Percentiles rank a stretch among this genome's conserved stretches.
These are phyloP conservation scores for Pangasius macronema DNA, from an alignment of 2,797 vertebrate species.

Conservation along the genomic window DNA sequence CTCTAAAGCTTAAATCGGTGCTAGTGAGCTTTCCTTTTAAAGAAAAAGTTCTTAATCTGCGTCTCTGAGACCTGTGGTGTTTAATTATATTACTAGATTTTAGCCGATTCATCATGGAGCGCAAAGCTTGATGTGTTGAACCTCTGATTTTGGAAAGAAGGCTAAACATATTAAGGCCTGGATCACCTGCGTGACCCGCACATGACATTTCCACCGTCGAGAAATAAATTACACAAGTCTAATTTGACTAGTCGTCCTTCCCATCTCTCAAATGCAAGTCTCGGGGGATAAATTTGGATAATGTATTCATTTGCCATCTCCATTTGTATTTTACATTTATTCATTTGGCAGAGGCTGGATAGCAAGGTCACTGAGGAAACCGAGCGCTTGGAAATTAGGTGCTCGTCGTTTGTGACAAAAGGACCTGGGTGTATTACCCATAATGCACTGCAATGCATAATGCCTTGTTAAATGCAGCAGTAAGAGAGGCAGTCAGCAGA, in stretches of 20 bases:
- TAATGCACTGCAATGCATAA: neutral
- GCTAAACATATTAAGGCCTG: too few relatives aligned
- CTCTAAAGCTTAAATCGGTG: too few relatives aligned
- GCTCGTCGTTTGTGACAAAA: neutral
- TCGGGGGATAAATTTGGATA: neutral
- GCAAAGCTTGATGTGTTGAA: too few relatives aligned
- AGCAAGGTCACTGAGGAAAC: neutral
- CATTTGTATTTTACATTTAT: neutral
- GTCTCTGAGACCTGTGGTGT: too few relatives aligned
- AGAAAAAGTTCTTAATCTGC: too few relatives aligned
- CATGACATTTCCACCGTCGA: too few relatives aligned
- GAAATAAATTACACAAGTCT: too few relatives aligned
- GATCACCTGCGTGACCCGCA: too few relatives aligned
- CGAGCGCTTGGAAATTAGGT: neutral
- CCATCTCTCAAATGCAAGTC: too few relatives aligned
- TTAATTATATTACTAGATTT: neutral
- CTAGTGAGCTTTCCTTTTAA: too few relatives aligned
- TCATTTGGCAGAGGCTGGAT: neutral
- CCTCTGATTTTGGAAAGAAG: neutral
- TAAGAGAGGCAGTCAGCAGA: neutral
- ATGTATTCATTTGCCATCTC: neutral
- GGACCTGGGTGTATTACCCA: neutral
- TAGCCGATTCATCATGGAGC: neutral
- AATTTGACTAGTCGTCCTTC: too few relatives aligned
- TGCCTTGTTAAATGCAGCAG: neutral